These are phyloP conservation scores for Onthophagus taurus DNA, from an alignment of 1,140 invertebrate genomes.

Conservation along the genomic window DNA sequence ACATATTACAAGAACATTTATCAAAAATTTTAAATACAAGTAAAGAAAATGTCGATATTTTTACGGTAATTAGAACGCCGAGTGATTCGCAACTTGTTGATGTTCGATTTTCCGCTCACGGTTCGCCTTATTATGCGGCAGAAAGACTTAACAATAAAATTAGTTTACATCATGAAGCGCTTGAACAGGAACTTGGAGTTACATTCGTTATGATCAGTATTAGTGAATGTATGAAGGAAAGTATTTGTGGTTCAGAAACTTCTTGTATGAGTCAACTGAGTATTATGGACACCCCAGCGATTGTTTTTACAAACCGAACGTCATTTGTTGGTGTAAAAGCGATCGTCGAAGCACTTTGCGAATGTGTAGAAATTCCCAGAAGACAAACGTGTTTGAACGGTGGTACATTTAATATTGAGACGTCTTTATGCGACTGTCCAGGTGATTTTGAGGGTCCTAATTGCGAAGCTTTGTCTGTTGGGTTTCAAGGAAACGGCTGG, in stretches of 20 bases:
- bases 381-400: slow-evolving; percentile 58
- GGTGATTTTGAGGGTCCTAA: slow-evolving; percentile 55
- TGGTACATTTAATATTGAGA: slow-evolving; percentile 37
- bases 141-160: slow-evolving; percentile 78
- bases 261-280: slow-evolving; percentile 65
- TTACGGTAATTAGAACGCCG: slow-evolving; percentile 70
- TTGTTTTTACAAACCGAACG: slow-evolving; percentile 80
- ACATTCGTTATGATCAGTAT: slow-evolving; percentile 78
- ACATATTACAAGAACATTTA: slow-evolving; percentile 57
- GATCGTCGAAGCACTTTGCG: slow-evolving; percentile 65
- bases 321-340: slow-evolving; percentile 84
- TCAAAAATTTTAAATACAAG: slow-evolving; percentile 66
- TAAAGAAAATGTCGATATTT: slow-evolving; percentile 79
- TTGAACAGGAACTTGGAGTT: slow-evolving; percentile 60
- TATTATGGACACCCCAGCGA: slow-evolving; percentile 59
- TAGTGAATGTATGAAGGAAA: slow-evolving; percentile 74
- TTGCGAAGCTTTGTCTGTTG: slow-evolving; percentile 80
- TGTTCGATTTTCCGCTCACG: slow-evolving; percentile 83
- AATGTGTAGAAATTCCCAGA: slow-evolving; percentile 40
- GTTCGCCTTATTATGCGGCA: slow-evolving; percentile 79
- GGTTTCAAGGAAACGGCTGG: slow-evolving; percentile 79
- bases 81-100: slow-evolving; percentile 55
- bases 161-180: slow-evolving; percentile 45
- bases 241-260: slow-evolving; percentile 48
- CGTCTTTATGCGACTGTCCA: slow-evolving; percentile 49